A percentile compares a stretch with the other conserved stretches of the same genome.
These are phyloP conservation scores for cat (Felis catus) DNA, from an alignment of 2,113 vertebrate genomes.

Conservation along the genomic window DNA sequence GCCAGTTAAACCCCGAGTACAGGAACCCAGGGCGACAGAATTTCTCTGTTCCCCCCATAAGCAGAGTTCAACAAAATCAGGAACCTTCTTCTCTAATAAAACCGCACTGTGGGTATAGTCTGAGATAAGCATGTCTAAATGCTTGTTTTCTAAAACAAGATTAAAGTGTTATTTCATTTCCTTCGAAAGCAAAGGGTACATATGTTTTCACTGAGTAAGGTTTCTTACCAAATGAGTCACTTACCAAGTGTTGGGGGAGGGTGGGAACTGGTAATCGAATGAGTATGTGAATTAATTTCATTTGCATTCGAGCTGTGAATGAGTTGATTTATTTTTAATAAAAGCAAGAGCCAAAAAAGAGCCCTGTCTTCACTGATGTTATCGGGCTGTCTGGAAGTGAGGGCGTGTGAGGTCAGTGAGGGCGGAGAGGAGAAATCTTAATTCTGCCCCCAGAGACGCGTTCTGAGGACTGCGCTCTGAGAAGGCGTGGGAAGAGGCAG, in stretches of 20 bases:
- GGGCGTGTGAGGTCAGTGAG: not conserved
- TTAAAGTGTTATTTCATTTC: conserved; percentile 66
- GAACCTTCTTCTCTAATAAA: conserved; percentile 31
- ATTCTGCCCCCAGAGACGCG: conserved; percentile 26
- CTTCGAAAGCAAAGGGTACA: conserved; percentile 64
- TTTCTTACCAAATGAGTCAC: conserved; percentile 60
- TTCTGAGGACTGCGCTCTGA: conserved; percentile 15
- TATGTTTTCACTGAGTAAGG: not conserved
- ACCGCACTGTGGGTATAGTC: not conserved
- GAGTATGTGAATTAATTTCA: conserved; percentile 55
- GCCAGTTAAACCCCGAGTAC: not conserved
- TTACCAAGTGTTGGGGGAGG: not conserved
- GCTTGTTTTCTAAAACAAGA: conserved; percentile 53
- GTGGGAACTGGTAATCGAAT: conserved; percentile 2
- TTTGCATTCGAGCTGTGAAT: conserved; percentile 52
- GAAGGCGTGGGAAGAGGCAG: conserved; percentile 63
- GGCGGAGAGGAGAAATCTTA: conserved; percentile 27
- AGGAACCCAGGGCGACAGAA: not conserved
- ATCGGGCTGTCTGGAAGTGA: not conserved
- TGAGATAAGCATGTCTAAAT: not conserved
- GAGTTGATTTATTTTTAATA: conserved; percentile 68
- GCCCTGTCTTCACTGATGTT: not conserved
- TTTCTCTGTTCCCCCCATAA: not conserved
- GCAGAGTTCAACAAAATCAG: not conserved
- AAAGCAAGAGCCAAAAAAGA: conserved; percentile 30